Percentiles rank a stretch among this genome's conserved stretches.
These are phyloP conservation scores for Stictocephala bisonia DNA, from an alignment of 2,888 invertebrate species.

Conservation along the genomic window DNA sequence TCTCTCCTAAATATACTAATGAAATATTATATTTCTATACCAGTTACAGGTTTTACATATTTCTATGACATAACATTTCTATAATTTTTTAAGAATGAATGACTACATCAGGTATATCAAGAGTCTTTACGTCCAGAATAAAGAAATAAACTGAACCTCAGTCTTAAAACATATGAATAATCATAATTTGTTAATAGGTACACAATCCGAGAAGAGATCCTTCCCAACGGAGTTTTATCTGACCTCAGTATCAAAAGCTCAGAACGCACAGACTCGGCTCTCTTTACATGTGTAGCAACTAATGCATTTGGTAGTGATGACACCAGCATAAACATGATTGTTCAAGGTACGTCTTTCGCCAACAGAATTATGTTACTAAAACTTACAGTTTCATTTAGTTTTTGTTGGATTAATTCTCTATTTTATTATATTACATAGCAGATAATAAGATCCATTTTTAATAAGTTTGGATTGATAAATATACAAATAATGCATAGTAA, in stretches of 20 bases:
- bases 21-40: no score
- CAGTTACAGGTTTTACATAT: no score
- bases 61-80: not conserved
- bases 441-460: no score
- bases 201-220: slow-evolving; percentile 79
- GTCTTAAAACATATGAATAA: not conserved
- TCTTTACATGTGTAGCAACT: slow-evolving; percentile 92
- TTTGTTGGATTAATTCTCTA: no score
- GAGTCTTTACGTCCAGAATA: no score
- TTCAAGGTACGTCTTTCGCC: no score
- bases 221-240: slow-evolving; percentile 87
- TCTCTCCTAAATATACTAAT: no score
- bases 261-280: slow-evolving; percentile 87
- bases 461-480: no score
- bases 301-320: slow-evolving; percentile 95
- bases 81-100: no score
- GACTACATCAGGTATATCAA: not conserved
- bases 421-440: not conserved
- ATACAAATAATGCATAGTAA: no score
- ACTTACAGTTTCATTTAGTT: not conserved
- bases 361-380: not conserved
- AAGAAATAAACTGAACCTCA: no score
- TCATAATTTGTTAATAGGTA: slow-evolving; percentile 61
- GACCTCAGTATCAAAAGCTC: slow-evolving; percentile 91
- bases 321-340: slow-evolving; percentile 94